Conservation (phyloP, 2,888 invertebrate species). For the Brachycybe producta region DNA sequence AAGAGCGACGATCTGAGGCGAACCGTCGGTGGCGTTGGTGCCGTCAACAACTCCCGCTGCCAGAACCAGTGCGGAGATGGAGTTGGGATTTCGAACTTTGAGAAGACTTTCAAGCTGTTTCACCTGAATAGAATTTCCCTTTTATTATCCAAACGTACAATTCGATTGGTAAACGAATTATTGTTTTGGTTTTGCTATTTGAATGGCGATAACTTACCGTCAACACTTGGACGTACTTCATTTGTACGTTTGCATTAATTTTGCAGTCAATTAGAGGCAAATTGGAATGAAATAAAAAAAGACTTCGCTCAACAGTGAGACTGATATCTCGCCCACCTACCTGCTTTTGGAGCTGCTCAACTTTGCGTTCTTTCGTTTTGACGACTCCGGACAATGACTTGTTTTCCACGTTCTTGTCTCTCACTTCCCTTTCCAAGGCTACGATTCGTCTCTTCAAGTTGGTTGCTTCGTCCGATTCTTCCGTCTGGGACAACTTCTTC, state of each 20-base stretch:
- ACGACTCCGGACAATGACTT: background rate
- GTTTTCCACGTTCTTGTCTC: slow-evolving; percentile 6
- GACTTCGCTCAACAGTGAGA: background rate
- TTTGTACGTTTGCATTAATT: no score
- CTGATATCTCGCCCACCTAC: background rate
- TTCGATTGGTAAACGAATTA: no score
- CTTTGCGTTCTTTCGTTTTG: background rate
- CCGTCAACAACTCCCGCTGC: background rate
- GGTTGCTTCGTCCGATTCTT: no score
- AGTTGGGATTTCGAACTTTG: slow-evolving; percentile 4
- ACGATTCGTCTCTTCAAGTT: slow-evolving; percentile 2
- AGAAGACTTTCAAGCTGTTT: slow-evolving; percentile 8
- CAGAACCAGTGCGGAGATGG: slow-evolving; percentile 6
- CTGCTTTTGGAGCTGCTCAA: slow-evolving; percentile 4
- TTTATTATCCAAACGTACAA: no score
- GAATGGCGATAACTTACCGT: no score
- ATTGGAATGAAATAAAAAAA: background rate
- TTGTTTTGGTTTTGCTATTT: no score
- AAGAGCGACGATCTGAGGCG: background rate
- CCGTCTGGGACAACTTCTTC: no score
- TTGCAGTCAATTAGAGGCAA: no score
- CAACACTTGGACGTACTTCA: no score
- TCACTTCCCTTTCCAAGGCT: slow-evolving; percentile 8
- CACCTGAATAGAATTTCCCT: no score
- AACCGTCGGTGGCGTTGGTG: background rate